Base-by-base conservation (phyloP, 2,888 invertebrate genomes). In the Pyrocoelia pectoralis region DNA sequence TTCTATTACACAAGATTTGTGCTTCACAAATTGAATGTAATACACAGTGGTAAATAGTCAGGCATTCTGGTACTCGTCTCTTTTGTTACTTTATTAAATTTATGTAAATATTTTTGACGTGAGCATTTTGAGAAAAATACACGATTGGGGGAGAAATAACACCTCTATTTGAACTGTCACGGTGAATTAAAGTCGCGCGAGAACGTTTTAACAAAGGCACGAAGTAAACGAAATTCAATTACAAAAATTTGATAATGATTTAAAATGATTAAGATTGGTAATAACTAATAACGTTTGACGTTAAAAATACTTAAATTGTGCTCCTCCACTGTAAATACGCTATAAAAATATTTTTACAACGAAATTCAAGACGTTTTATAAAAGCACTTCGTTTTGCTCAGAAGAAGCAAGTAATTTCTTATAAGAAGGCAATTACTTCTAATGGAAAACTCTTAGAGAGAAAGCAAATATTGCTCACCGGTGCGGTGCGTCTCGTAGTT, bases 311-410 rank as follows among this genome's bases (percentile, higher is more conserved):
- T 58, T 56, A 60, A n/a, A 50, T 55, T 61, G 48, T 48, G 51
- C 52, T 46, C 61, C 52, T 51, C 58, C n/a, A 40, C 12, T 40
- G 15, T 40, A 41, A 41, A 18, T 53, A 13, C 6, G 53, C 40
- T 61, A 63, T 62, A 61, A 66, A 68, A 68, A 68, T 68, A 68
- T 68, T 68, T 65, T 61, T 66, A 63, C 60, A 66, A 60, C 55
- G 58, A 63, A 59, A 65, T 49, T 33, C 56, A 56, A 61, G 65
- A 41, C 38, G 55, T 60, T 61, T 63, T 62, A 62, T 29, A 65
- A 63, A 55, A 52, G 61, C 61, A 61, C 61, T 61, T 56, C 46
- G 43, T 48, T 48, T 48, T 43, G 33, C 46, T 50, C 43, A 15
- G 29, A 28, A 56, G 50, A 49, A 43, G 48, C 56, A 52, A 50